Evolutionary conservation across 1,140 invertebrate species (phyloP), one percentile per base, ranked within the genome.

Genomic region (Cotesia typhae): DNA sequence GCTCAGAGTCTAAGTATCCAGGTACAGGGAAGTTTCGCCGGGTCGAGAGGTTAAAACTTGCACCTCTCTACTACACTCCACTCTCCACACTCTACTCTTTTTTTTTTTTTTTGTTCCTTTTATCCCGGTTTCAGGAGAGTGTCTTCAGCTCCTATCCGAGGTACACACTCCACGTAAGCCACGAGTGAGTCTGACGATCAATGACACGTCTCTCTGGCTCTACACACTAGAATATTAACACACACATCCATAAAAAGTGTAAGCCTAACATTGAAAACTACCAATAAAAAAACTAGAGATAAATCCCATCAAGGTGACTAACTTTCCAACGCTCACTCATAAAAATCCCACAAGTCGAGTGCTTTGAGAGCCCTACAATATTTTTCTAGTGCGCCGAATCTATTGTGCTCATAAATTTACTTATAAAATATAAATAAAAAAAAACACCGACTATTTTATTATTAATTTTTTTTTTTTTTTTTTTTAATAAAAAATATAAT

Each of bases 1-100:
- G 38, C 14, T 66, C 17, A n/a, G n/a, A 47, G 38, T 66, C 14
- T 47, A 66, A 66, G 63, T 73, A 69, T 28, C 41, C 36, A 64
- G 41, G 17, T 28, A 17, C 36, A 64, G 41, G 17, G 20, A 59
- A 59, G 57, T 59, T 59, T 3, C 28, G 57, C 14, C 57, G 20
- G 14, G 17, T 20, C 20, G 57, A 59, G 57, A 20, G 57, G 57
- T 59, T 59, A 59, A 14, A 59, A 28, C 57, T 52, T 38, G 41
- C 60, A 71, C 70, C 70, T 64, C 10, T 47, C 41, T 28, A 28
- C 28, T 28, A 28, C 41, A 61, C 55, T 64, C 53, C 64, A 6
- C 36, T 70, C 73, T 67, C 47, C 0, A 47, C 38, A 53, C 55
- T 67, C 28, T 61, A 53, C 57, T 68, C 57, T 35, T 60, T 63